Evolutionary conservation across 64 coral and sea anemone species (phyloP), one percentile per base, ranked within the genome.

Genomic region (Montipora foliosa): DNA sequence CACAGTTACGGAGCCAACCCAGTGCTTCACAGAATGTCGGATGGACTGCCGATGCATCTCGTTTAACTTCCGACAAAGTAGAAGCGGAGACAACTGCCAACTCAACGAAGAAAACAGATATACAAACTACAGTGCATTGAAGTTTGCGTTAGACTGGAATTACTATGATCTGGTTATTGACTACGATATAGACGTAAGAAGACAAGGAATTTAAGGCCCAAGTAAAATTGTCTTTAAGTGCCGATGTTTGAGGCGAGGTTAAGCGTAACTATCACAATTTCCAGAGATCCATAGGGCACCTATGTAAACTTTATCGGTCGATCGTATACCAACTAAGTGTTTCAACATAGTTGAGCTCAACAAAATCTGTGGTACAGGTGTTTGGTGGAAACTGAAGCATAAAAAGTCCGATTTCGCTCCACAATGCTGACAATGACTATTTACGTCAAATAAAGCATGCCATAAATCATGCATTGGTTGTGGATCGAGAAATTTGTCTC

Each of bases 101-200:
- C 47, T 79, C 2, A 79, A 79, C 48, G 77, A 79, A 19, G 77
- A 79, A 79, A 79, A 21, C 16, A 52, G 77, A 53, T 81, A 82
- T 44, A 82, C 79, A 6, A 82, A 29, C 25, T 45, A 5, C 53
- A 82, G 22, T 5, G 79, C 55, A 8, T 52, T 82, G 24, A 16
- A 45, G 24, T 16, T 58, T 45, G 2, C 15, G 4, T 20, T 20
- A 20, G 53, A 53, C 5, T 82, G 52, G 20, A n/a, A 62, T 6
- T 82, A 82, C 79, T 82, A 82, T 61, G 79, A 82, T 62, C 53
- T 82, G 13, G 20, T 37, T 5, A 13, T 82, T 14, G 58, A 60
- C 79, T 62, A 82, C 25, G 22, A 61, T 11, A 61, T 82, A 0
- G 47, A 52, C 50, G 79, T 82, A 64, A 71, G 68, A 59, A 1